phyloP scores from a whole-genome alignment of 2,113 vertebrate species.

The Budorcas taxicolor region DNA sequence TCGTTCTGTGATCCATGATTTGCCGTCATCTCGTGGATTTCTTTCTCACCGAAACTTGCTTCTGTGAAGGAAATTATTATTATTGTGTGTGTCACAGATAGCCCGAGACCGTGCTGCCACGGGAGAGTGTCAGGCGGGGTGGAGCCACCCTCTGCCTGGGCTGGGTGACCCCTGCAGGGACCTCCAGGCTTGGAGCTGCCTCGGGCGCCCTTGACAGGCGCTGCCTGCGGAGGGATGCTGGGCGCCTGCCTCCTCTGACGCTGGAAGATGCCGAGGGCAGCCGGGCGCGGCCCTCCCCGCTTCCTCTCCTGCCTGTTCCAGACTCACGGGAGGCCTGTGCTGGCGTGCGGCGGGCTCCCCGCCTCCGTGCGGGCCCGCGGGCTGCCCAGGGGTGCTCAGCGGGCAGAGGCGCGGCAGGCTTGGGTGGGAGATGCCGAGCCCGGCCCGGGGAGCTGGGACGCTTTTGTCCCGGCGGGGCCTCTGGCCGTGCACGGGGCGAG shows the following conservation, averaged over 20 bases:
- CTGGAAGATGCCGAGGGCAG: background rate
- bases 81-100: background rate
- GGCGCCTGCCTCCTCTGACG: background rate
- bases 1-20: background rate
- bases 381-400: background rate
- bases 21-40: background rate
- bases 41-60: conserved; percentile 18
- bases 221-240: background rate
- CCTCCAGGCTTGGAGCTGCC: background rate
- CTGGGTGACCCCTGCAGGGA: background rate
- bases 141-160: accelerated
- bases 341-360: background rate
- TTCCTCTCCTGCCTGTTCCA: background rate
- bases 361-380: background rate
- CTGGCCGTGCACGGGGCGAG: background rate
- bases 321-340: background rate
- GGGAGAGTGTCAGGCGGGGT: background rate
- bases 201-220: background rate
- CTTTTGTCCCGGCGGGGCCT: background rate
- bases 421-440: background rate
- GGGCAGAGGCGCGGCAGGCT: background rate
- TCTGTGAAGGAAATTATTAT: background rate
- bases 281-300: background rate
- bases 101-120: background rate
- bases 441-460: background rate